A percentile compares a stretch with the other conserved stretches of the same genome.
Conservation (phyloP, 2,888 invertebrate genomes). For the Eumacrocentrus americanus region DNA sequence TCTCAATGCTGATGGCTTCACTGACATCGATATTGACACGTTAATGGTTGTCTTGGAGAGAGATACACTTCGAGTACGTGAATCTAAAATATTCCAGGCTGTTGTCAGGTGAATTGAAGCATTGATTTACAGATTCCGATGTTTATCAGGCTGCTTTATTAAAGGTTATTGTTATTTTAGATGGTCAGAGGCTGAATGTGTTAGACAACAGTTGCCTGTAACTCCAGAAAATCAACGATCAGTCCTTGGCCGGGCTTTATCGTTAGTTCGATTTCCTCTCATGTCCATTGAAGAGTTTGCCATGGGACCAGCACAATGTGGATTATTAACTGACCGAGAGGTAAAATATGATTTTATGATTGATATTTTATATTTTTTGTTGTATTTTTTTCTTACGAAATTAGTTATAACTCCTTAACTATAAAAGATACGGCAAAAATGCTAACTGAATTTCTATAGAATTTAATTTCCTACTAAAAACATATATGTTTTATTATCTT, state of each 20-base stretch:
- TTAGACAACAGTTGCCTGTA: constrained; percentile 69
- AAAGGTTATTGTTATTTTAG: constrained; percentile 50
- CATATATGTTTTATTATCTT: no score
- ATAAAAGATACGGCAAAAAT: no score
- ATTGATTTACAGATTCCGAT: constrained; percentile 12
- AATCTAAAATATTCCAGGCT: constrained; percentile 78
- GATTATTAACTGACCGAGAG: constrained; percentile 77
- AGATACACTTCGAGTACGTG: constrained; percentile 79
- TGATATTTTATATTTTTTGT: no score
- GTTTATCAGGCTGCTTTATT: constrained; percentile 8
- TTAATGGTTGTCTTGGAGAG: constrained; percentile 77
- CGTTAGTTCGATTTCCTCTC: constrained; percentile 78
- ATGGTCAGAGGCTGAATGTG: constrained; percentile 79
- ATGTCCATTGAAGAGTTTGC: constrained; percentile 89
- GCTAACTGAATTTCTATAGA: no score
- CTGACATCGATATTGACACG: constrained; percentile 82
- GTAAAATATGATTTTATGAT: constrained; percentile 32
- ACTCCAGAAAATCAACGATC: constrained; percentile 73
- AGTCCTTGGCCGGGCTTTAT: constrained; percentile 73
- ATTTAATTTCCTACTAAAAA: no score
- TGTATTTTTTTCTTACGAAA: no score
- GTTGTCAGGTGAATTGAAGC: constrained; percentile 64
- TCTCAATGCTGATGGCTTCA: constrained; percentile 79
- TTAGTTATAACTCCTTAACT: no score
- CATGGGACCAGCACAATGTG: constrained; percentile 76